Evolutionary conservation across 1,140 invertebrate species (phyloP).

Genomic region (Battus philenor): DNA sequence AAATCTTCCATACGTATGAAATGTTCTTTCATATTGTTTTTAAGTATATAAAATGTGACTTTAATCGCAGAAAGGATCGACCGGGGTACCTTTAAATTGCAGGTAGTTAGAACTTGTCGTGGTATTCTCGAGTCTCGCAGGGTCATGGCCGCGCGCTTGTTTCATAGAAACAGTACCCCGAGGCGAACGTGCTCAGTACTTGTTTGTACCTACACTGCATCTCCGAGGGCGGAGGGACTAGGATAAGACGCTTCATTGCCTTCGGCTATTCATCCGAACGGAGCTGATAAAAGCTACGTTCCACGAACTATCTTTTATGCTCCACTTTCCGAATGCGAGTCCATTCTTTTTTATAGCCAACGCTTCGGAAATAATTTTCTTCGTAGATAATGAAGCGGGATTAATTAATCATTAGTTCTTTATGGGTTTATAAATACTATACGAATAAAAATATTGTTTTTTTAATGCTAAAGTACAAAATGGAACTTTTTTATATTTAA

Average conservation of each 20-base stretch:
- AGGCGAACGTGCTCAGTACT: conserved; percentile 16
- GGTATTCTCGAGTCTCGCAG: conserved; percentile 10
- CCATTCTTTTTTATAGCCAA: conserved; percentile 27
- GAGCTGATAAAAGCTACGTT: conserved; percentile 28
- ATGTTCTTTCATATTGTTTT: too few relatives aligned
- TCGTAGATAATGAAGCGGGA: not conserved
- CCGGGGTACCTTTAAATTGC: conserved; percentile 18
- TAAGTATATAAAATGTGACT: too few relatives aligned
- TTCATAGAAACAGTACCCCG: conserved; percentile 12
- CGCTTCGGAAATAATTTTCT: conserved; percentile 10
- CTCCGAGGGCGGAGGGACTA: conserved; percentile 2
- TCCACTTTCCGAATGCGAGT: conserved; percentile 22
- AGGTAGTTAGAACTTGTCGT: conserved; percentile 16
- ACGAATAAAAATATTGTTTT: too few relatives aligned
- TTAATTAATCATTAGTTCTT: conserved; percentile 7
- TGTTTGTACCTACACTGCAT: conserved; percentile 13
- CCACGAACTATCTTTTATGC: conserved; percentile 29
- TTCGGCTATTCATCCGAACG: conserved; percentile 26
- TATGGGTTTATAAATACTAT: not conserved
- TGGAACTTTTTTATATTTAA: too few relatives aligned
- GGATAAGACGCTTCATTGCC: conserved; percentile 19
- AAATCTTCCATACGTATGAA: too few relatives aligned
- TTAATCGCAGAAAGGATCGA: conserved; percentile 1
- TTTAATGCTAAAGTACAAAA: too few relatives aligned
- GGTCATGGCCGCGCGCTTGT: conserved; percentile 23